Evolutionary conservation across 2,113 vertebrate species (phyloP).

Genomic region (Noctilio leporinus): DNA sequence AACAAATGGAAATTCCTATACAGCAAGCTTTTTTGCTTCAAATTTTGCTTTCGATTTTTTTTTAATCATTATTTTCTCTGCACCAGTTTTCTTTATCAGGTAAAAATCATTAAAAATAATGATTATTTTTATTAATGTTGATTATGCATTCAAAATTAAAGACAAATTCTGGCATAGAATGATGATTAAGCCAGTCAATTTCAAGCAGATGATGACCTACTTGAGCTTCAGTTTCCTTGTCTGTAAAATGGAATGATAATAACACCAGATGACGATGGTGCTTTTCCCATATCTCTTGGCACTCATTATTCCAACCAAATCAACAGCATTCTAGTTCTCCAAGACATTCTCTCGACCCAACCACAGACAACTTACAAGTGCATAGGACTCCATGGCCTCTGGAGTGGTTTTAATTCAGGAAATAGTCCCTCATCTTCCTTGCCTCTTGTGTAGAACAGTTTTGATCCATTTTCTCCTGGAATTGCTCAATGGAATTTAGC

Average conservation of each 20-base stretch:
- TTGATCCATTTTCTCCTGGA: not conserved
- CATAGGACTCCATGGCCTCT: not conserved
- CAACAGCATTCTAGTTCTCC: not conserved
- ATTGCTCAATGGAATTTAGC: not conserved
- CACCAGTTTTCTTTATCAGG: not conserved
- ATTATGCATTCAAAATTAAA: not conserved
- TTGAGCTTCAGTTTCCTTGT: not conserved
- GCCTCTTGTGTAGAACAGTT: fast-evolving
- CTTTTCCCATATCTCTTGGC: not conserved
- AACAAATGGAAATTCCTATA: not conserved
- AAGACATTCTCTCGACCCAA: not conserved
- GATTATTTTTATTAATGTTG: not conserved
- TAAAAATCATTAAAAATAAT: not conserved
- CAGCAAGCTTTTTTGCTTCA: not conserved
- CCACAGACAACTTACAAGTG: not conserved
- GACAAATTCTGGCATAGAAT: not conserved
- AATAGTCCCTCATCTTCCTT: not conserved
- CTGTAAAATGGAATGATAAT: not conserved
- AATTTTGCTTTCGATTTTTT: too few species aligned
- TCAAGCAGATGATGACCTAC: not conserved
- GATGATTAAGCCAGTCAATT: not conserved
- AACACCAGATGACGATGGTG: fast-evolving
- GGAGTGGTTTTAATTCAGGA: not conserved
- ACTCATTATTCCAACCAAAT: not conserved
- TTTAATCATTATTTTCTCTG: not conserved